These are phyloP conservation scores for Peromyscus eremicus DNA, from an alignment of 2,797 vertebrate genomes.

Conservation along the genomic window DNA sequence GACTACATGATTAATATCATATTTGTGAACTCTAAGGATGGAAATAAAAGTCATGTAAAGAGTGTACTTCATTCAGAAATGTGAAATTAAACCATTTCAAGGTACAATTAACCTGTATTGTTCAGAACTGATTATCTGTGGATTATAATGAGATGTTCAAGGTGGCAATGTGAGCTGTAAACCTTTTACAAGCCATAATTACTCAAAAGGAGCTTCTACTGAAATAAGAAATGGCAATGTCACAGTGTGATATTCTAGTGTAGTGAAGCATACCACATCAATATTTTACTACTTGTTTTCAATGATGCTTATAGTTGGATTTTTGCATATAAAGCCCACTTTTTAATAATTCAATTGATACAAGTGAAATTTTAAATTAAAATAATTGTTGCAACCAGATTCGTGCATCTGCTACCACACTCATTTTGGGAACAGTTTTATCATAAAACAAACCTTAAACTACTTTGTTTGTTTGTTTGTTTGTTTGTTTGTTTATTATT, in stretches of 20 bases:
- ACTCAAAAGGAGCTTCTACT: not conserved
- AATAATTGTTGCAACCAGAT: not conserved
- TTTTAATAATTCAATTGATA: not conserved
- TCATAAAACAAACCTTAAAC: not conserved
- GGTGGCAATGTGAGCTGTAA: not conserved
- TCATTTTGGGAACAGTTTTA: not conserved
- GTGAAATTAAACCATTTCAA: not conserved
- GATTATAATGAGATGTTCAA: constrained; percentile 38
- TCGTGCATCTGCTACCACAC: not conserved
- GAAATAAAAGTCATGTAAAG: not conserved
- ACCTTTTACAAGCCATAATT: constrained; percentile 11
- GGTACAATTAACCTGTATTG: not conserved
- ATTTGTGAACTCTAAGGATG: not conserved
- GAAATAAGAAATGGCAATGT: constrained; percentile 12
- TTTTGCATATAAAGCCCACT: not conserved
- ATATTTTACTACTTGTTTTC: not conserved
- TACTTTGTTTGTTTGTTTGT: not conserved
- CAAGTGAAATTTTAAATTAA: not conserved
- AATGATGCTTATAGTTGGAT: not conserved
- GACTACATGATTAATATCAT: not conserved
- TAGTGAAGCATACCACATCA: not conserved
- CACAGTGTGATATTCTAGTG: not conserved
- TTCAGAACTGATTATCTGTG: constrained; percentile 21
- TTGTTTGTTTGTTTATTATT: not conserved
- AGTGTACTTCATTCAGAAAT: not conserved